Evolutionary conservation across 2,113 vertebrate genomes (phyloP).

Genomic region (Crocuta crocuta): DNA sequence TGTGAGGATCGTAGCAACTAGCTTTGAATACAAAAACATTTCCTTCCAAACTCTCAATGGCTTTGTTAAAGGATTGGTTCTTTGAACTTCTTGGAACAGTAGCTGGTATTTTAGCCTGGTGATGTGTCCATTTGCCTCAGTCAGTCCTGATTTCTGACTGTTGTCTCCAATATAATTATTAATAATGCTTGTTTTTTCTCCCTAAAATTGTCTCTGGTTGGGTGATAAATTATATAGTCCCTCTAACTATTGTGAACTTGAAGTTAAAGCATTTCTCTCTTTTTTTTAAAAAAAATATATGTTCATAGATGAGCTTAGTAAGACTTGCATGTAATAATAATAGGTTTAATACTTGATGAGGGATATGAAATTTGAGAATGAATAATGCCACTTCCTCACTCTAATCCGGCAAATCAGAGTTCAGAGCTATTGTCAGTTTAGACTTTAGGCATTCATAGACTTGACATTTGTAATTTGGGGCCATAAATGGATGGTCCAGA

Average conservation of each 20-base stretch:
- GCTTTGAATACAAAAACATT: neutral
- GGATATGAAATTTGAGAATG: conserved; percentile 1
- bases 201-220: neutral
- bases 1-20: conserved; percentile 9
- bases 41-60: neutral
- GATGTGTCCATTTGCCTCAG: neutral
- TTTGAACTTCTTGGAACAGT: neutral
- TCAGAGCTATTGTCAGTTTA: conserved; percentile 43
- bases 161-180: conserved; percentile 15
- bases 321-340: neutral
- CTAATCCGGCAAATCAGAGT: neutral
- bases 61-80: neutral
- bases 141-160: neutral
- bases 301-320: conserved; percentile 19
- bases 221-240: neutral
- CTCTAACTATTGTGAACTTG: neutral
- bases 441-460: neutral
- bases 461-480: neutral
- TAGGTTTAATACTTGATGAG: neutral
- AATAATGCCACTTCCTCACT: neutral
- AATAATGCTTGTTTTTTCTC: neutral
- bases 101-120: neutral
- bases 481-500: neutral
- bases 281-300: neutral
- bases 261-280: conserved; percentile 29